Evolutionary conservation across 2,888 invertebrate genomes (phyloP).

Genomic region (Hemicrepidius hirtus): DNA sequence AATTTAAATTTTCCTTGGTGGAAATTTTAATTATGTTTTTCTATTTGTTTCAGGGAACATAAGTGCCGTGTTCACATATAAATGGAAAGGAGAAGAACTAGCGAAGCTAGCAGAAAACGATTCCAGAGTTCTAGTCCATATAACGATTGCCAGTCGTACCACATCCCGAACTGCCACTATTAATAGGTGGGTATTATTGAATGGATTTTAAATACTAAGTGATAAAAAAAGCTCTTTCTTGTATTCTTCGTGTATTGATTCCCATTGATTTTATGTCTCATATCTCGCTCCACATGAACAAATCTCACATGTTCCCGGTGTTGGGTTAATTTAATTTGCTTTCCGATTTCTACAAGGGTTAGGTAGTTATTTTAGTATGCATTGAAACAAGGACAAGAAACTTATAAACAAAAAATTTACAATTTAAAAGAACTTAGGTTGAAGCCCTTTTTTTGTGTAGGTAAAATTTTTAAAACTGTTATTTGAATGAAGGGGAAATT

Average conservation of each 20-base stretch:
- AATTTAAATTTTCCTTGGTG: neutral
- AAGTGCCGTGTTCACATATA: conserved; percentile 87
- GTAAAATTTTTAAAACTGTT: too few species aligned
- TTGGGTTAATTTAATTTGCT: too few species aligned
- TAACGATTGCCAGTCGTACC: conserved; percentile 79
- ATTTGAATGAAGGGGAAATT: too few species aligned
- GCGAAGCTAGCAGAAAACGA: conserved; percentile 82
- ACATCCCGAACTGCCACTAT: conserved; percentile 76
- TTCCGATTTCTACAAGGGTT: too few species aligned
- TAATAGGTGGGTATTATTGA: conserved; percentile 78
- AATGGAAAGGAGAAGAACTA: conserved; percentile 85
- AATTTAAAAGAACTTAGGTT: too few species aligned
- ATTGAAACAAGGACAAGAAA: too few species aligned
- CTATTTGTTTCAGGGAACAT: conserved; percentile 79
- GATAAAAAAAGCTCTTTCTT: neutral
- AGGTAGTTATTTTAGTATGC: too few species aligned
- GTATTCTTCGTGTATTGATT: neutral
- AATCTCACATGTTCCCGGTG: too few species aligned
- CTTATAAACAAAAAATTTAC: too few species aligned
- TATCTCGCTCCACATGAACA: too few species aligned
- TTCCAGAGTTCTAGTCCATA: conserved; percentile 80
- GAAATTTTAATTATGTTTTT: neutral
- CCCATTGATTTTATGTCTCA: too few species aligned
- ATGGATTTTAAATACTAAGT: conserved; percentile 7
- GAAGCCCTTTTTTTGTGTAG: too few species aligned